These are phyloP conservation scores for Glyphotaelius pellucidus DNA, from an alignment of 2,888 invertebrate genomes.

Conservation along the genomic window DNA sequence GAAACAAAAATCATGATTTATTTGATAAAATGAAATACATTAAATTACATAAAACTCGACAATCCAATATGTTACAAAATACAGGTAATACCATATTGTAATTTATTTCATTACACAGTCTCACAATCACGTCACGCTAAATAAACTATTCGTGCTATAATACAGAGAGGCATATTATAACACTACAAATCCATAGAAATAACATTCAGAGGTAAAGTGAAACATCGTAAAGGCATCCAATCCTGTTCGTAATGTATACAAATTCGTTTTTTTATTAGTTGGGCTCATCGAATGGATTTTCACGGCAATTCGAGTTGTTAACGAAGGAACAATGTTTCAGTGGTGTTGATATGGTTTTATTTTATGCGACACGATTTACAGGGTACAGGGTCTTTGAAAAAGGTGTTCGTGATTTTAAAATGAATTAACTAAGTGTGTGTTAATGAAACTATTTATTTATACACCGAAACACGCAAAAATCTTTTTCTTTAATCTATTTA, in stretches of 20 bases:
- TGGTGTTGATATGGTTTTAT: slow-evolving; percentile 6
- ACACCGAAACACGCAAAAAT: too few relatives aligned
- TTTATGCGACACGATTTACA: neutral
- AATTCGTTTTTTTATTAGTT: neutral
- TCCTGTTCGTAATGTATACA: neutral
- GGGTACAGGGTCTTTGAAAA: neutral
- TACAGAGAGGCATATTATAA: neutral
- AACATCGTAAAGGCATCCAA: neutral
- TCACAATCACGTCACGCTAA: neutral
- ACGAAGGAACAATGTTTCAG: neutral
- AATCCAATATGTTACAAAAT: neutral
- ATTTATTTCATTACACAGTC: neutral
- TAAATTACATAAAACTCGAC: neutral
- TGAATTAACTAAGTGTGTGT: too few relatives aligned
- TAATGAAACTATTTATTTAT: too few relatives aligned
- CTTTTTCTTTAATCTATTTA: too few relatives aligned
- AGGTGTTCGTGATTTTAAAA: too few relatives aligned
- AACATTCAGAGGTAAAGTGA: neutral
- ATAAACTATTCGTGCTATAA: neutral
- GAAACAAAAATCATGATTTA: neutral
- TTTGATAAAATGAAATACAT: neutral
- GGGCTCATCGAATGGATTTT: neutral
- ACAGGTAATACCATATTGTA: neutral
- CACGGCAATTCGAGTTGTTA: slow-evolving; percentile 18
- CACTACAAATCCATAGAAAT: neutral